These are phyloP conservation scores for Anguilla japonica DNA, from an alignment of 2,113 vertebrate species.

Conservation along the genomic window DNA sequence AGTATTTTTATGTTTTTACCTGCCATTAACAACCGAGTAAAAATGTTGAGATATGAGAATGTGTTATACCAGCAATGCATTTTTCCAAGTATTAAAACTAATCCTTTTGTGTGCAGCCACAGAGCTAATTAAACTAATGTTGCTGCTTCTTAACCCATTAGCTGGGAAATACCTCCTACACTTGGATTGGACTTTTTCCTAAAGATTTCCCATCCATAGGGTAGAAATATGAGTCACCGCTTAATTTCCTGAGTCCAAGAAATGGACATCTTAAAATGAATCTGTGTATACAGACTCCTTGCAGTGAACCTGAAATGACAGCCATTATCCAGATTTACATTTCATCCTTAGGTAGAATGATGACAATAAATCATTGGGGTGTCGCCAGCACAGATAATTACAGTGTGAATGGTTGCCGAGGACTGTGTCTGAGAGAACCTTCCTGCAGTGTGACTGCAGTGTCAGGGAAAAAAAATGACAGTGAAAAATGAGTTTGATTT, in stretches of 20 bases:
- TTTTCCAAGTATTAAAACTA: not conserved
- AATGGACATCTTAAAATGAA: constrained; percentile 67
- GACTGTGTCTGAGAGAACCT: constrained; percentile 49
- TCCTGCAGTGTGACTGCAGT: constrained; percentile 41
- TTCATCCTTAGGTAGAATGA: constrained; percentile 69
- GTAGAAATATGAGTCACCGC: constrained; percentile 51
- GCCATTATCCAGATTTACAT: constrained; percentile 77
- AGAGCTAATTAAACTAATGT: too few relatives aligned
- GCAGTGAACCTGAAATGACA: constrained; percentile 71
- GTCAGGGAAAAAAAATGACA: constrained; percentile 56
- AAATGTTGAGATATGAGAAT: not conserved
- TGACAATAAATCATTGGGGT: constrained; percentile 71
- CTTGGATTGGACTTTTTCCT: not conserved
- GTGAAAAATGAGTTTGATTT: constrained; percentile 68
- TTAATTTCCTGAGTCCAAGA: constrained; percentile 63
- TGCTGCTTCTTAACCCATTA: too few relatives aligned
- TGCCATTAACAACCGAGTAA: not conserved
- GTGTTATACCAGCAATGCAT: not conserved
- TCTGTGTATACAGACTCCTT: constrained; percentile 63
- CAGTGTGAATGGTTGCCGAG: constrained; percentile 50
- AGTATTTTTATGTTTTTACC: not conserved
- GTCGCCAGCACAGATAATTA: constrained; percentile 72
- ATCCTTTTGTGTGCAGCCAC: too few relatives aligned
- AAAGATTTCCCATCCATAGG: constrained; percentile 1
- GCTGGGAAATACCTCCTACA: too few relatives aligned